Evolutionary conservation across 2,888 invertebrate species (phyloP), one percentile per base, ranked within the genome.

Genomic region (Oligia strigilis): DNA sequence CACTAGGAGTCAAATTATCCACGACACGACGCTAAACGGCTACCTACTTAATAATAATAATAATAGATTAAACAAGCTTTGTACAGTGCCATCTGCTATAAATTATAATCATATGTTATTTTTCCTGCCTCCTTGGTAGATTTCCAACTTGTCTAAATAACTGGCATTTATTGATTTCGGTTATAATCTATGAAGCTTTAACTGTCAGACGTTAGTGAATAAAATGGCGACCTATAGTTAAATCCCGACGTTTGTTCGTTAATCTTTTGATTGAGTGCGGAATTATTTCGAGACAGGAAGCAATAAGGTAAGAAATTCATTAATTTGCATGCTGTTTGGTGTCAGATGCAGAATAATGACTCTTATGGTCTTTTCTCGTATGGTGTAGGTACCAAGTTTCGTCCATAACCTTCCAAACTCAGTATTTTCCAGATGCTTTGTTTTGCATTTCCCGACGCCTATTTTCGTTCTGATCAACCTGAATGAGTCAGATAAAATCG

Each of bases 121-220:
- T 55, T 69, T 77, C 29, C 43, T 43, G 75, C 81, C 88, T 88
- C 80, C 67, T 89, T 88, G 78, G 88, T 83, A 67, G 14, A 62
- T 71, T 81, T 80, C 79, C 65, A 85, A 83, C 75, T 64, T 71
- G 77, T 76, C 65, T 65, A 72, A 81, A 85, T 78, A 75, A 72
- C 76, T 84, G 89, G 81, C 83, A 75, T 80, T 80, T 69, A 81
- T 78, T 82, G 72, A 81, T 80, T 87, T 86, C 75, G 75, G 8
- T 40, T 64, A 4, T 65, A 86, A 80, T 89, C 77, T 73, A 81
- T 77, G 60, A 43, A 75, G 79, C 75, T 81, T 67, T 67, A 62
- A 60, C 73, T 88, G 90, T 72, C 40, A 65, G 8, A 52, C 8
- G 23, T 78, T 83, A 85, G 73, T 78, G 65, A 14, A 6, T 66